These are phyloP conservation scores for Clarias magur DNA, from an alignment of 2,113 vertebrate genomes.

Conservation along the genomic window DNA sequence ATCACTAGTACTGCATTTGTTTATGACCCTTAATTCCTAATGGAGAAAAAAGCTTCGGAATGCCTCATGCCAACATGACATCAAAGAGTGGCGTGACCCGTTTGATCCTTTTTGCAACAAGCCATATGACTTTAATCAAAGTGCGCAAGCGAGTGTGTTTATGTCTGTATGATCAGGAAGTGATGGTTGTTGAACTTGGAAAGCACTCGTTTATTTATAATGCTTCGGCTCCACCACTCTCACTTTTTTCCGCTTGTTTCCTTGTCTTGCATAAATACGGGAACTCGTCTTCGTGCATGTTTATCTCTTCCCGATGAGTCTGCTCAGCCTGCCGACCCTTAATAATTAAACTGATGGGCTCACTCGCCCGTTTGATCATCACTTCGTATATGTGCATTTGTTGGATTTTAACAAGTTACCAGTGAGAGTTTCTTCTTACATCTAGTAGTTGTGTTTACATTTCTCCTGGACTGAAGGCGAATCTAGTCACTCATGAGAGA, in stretches of 20 bases:
- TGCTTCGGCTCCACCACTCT: constrained; percentile 31
- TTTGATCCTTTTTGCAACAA: constrained; percentile 36
- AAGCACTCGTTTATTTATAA: constrained; percentile 8
- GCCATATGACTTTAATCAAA: constrained; percentile 26
- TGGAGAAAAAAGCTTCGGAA: background rate
- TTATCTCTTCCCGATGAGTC: constrained; percentile 62
- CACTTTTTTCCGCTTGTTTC: constrained; percentile 31
- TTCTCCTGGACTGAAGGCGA: too few species aligned
- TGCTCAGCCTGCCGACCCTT: constrained; percentile 63
- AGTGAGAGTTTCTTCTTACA: constrained; percentile 54
- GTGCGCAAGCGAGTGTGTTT: background rate
- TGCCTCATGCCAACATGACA: constrained; percentile 15
- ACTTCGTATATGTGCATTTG: constrained; percentile 64
- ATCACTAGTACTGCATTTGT: background rate
- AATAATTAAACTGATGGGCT: constrained; percentile 73
- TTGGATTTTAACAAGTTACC: constrained; percentile 67
- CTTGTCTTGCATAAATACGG: constrained; percentile 60
- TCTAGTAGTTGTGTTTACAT: constrained; percentile 39
- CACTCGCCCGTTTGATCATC: constrained; percentile 71
- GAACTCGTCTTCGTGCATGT: constrained; percentile 67
- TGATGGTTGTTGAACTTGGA: constrained; percentile 29
- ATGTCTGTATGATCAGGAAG: constrained; percentile 2
- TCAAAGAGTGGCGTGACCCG: constrained; percentile 32
- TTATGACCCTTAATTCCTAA: constrained; percentile 14
- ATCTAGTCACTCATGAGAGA: background rate